phyloP scores from a whole-genome alignment of 2,797 vertebrate genomes.

The Peromyscus nudipes region DNA sequence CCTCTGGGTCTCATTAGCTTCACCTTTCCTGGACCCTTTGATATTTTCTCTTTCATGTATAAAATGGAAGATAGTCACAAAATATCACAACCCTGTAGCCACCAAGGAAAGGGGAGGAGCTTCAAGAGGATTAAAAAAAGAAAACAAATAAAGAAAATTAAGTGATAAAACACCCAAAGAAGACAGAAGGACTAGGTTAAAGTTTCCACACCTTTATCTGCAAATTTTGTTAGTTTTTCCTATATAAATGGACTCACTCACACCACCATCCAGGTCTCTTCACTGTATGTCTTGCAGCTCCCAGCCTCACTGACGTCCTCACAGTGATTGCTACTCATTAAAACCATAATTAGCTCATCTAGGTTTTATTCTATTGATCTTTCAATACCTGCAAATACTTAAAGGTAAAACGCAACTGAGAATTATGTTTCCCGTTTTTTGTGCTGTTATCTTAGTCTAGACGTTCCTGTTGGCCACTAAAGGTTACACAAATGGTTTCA shows the following conservation, averaged over 20 bases:
- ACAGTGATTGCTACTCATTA: background rate
- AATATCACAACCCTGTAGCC: background rate
- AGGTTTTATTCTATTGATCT: background rate
- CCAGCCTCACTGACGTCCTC: background rate
- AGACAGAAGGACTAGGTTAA: background rate
- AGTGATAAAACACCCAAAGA: background rate
- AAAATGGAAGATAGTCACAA: background rate
- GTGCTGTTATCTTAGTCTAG: background rate
- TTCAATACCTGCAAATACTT: background rate
- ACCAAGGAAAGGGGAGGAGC: background rate
- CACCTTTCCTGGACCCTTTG: background rate
- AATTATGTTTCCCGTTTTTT: background rate
- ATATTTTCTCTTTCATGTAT: background rate
- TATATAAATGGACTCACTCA: background rate
- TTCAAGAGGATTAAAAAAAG: background rate
- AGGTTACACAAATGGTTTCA: background rate
- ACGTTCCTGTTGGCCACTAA: background rate
- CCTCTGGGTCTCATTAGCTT: background rate
- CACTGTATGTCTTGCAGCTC: background rate
- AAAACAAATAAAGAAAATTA: conserved; percentile 1
- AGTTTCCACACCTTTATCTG: background rate
- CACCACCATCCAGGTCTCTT: background rate
- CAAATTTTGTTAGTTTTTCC: background rate
- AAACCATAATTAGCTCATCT: background rate
- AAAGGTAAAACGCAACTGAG: background rate